Evolutionary conservation across 2,113 vertebrate species (phyloP).

Genomic region (Oophaga pumilio): DNA sequence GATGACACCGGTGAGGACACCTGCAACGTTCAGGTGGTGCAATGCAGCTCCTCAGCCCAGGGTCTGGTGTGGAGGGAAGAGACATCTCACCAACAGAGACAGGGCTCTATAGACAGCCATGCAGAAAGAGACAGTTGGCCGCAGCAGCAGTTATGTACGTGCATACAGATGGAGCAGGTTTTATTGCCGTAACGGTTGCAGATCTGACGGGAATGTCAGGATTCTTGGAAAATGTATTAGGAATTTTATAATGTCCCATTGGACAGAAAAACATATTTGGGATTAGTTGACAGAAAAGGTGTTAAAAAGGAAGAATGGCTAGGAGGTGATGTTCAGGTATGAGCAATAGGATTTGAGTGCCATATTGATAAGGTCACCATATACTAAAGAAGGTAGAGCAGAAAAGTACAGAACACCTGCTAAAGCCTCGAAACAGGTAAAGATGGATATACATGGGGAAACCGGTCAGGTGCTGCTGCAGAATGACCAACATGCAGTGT

Average conservation of each 20-base stretch:
- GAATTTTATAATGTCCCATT: no score
- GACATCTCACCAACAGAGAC: background rate
- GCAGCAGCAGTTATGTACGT: background rate
- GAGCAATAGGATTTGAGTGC: background rate
- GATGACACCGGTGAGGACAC: background rate
- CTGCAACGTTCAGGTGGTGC: background rate
- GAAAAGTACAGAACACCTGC: background rate
- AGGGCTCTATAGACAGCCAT: background rate
- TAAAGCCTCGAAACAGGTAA: background rate
- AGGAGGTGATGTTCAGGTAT: background rate
- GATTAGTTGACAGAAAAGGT: background rate
- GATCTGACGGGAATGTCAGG: background rate
- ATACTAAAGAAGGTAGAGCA: background rate
- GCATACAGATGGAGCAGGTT: background rate
- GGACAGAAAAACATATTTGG: no score
- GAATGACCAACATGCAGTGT: no score
- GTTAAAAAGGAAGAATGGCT: background rate
- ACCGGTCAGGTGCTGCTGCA: background rate
- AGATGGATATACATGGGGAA: background rate
- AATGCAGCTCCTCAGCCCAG: background rate
- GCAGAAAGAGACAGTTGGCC: background rate
- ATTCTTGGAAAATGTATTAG: no score
- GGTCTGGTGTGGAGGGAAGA: background rate
- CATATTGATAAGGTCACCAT: background rate
- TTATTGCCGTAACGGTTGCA: background rate